These are phyloP conservation scores for Petrolisthes manimaculis DNA, from an alignment of 2,888 invertebrate species.

Conservation along the genomic window DNA sequence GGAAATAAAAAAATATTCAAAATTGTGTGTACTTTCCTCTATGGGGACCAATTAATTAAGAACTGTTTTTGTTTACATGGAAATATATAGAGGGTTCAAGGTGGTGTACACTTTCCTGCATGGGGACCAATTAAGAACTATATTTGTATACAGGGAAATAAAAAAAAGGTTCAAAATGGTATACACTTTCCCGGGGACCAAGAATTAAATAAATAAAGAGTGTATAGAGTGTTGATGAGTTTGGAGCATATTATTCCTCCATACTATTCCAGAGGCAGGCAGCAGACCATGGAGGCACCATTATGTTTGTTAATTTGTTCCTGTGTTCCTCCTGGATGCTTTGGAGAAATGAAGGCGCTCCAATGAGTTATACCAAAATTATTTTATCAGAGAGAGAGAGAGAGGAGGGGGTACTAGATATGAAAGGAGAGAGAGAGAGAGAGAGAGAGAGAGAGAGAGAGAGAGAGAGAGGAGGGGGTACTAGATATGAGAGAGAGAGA, in stretches of 20 bases:
- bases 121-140: background rate
- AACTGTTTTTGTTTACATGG: background rate
- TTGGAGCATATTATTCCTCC: background rate
- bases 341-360: background rate
- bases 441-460: slow-evolving; percentile 15
- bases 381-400: background rate
- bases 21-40: slow-evolving; percentile 72
- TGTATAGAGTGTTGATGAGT: background rate
- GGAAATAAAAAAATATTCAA: too few relatives aligned
- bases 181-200: slow-evolving; percentile 75
- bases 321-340: background rate
- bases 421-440: background rate
- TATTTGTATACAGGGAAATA: background rate
- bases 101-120: slow-evolving; percentile 84
- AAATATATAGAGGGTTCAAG: slow-evolving; percentile 78
- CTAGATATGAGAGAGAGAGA: too few relatives aligned
- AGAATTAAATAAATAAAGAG: background rate
- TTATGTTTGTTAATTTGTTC: background rate
- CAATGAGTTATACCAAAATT: background rate
- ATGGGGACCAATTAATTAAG: slow-evolving; percentile 72
- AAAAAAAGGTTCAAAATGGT: too few relatives aligned
- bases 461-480: background rate
- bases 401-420: background rate
- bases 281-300: background rate
- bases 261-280: background rate